Evolutionary conservation across 2,797 vertebrate genomes (phyloP).

Genomic region (Xiphophorus birchmanni): DNA sequence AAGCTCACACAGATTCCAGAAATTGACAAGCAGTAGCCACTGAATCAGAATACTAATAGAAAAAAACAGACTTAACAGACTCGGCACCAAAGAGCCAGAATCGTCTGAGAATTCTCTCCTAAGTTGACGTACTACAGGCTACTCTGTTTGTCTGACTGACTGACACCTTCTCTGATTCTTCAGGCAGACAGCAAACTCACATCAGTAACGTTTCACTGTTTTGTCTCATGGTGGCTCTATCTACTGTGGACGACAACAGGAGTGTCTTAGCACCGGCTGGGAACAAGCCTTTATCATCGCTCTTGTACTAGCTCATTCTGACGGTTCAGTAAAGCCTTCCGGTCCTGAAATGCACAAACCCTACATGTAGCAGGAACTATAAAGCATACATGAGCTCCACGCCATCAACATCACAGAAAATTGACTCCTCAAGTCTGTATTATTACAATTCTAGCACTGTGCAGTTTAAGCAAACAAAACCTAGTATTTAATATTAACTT

Average conservation of each 20-base stretch:
- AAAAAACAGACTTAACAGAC: constrained; percentile 55
- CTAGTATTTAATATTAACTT: background rate
- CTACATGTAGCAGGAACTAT: constrained; percentile 20
- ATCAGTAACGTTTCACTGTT: constrained; percentile 66
- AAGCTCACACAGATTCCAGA: constrained; percentile 67
- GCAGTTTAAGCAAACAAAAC: background rate
- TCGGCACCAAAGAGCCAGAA: constrained; percentile 68
- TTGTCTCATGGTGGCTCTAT: constrained; percentile 69
- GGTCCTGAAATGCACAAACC: constrained; percentile 30
- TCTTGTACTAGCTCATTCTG: constrained; percentile 59
- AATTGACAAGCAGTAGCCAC: constrained; percentile 75
- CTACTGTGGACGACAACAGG: constrained; percentile 67
- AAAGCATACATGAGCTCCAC: background rate
- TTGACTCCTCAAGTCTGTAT: background rate
- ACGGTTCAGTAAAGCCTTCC: constrained; percentile 36
- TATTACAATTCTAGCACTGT: constrained; percentile 34
- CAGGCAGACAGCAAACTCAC: constrained; percentile 74
- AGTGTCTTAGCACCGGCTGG: constrained; percentile 49
- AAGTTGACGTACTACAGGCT: constrained; percentile 72
- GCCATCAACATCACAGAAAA: background rate
- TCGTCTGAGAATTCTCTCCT: constrained; percentile 62
- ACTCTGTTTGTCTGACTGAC: constrained; percentile 74
- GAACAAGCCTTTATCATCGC: constrained; percentile 59
- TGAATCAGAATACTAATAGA: constrained; percentile 77
- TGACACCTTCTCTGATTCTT: constrained; percentile 77